Conservation (phyloP, 2,113 vertebrate genomes). For the Heterotilapia buettikoferi region DNA sequence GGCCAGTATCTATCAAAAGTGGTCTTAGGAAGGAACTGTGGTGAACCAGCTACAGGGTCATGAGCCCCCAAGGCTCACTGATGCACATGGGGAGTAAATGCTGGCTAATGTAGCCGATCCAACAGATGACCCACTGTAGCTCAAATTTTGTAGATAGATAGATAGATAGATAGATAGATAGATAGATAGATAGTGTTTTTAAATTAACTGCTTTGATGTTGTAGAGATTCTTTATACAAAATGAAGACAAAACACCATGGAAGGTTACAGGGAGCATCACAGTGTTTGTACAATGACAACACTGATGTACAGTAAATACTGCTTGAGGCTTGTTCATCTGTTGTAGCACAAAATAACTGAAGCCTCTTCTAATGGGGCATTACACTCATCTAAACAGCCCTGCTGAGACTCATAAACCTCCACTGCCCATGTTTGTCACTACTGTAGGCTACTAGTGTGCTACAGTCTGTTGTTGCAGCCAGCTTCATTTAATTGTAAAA, state of each 20-base stretch:
- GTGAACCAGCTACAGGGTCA: neutral
- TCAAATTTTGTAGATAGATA: neutral
- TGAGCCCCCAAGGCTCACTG: neutral
- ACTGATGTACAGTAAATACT: neutral
- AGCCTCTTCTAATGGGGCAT: neutral
- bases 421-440: neutral
- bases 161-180: no score
- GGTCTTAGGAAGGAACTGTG: neutral
- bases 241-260: neutral
- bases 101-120: neutral
- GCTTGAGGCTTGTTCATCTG: neutral
- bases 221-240: neutral
- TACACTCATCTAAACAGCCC: neutral
- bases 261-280: neutral
- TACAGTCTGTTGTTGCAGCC: neutral
- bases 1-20: neutral
- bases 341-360: neutral
- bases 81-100: neutral
- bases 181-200: neutral
- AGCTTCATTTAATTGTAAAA: neutral
- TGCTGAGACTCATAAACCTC: conserved; percentile 11
- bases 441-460: neutral
- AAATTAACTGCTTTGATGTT: neutral
- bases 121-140: neutral
- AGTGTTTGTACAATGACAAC: neutral